These are phyloP conservation scores for Rhogogaster chlorosoma DNA, from an alignment of 2,888 invertebrate genomes.

Conservation along the genomic window DNA sequence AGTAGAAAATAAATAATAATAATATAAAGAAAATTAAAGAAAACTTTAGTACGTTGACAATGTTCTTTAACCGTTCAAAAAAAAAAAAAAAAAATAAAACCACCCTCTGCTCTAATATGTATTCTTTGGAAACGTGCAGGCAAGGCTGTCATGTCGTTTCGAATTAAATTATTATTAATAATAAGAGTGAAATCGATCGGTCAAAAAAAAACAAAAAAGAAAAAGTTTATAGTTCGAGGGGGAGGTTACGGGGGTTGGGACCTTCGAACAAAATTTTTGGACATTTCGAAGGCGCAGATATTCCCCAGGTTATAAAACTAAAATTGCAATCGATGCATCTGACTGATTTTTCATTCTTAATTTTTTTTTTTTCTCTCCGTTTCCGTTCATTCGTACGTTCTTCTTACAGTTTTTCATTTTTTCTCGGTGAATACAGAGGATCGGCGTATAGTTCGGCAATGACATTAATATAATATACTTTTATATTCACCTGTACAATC, in stretches of 20 bases:
- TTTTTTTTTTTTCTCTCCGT: slow-evolving; percentile 53
- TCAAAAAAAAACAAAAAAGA: slow-evolving; percentile 11
- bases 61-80: neutral
- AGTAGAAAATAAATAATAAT: neutral
- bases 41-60: neutral
- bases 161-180: neutral
- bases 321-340: neutral
- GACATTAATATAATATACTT: slow-evolving; percentile 12
- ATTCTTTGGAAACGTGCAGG: neutral
- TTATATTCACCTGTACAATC: slow-evolving; percentile 56
- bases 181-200: neutral
- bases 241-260: neutral
- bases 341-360: slow-evolving; percentile 52
- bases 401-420: slow-evolving; percentile 58
- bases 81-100: no score
- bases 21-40: neutral
- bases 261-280: slow-evolving; percentile 37
- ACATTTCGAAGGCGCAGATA: slow-evolving; percentile 34
- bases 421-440: slow-evolving; percentile 38
- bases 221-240: neutral
- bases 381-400: slow-evolving; percentile 20
- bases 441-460: slow-evolving; percentile 7
- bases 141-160: neutral
- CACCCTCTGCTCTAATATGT: neutral
- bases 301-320: neutral